Evolutionary conservation across 1,140 invertebrate genomes (phyloP), one percentile per base, ranked within the genome.

Genomic region (Yoshiicerus persimilis): DNA sequence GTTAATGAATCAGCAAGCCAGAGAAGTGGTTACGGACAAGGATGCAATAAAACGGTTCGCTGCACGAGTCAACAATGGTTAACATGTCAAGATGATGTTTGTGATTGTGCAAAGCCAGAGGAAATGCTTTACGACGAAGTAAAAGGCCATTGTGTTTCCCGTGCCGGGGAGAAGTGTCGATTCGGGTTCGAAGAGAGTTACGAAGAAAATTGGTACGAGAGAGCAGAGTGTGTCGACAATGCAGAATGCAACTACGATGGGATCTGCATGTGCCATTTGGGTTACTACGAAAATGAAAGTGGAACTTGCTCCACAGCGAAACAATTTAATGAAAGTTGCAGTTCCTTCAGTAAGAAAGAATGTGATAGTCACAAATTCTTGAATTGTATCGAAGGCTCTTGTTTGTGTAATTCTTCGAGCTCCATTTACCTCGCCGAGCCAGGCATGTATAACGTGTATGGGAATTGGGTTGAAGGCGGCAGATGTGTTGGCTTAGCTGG

Each of bases 101-200:
- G 87, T 27, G 34, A 30, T 77, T 88, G 87, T 70, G 39, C 62
- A 13, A 85, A 86, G 30, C 41, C 25, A 13, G 87, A 88, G 11
- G 87, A 88, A 86, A 88, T 88, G 87, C 23, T 86, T 10, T 88
- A 27, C 23, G 87, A 88, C 27, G 66, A 23, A 13, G 9, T 10
- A 2, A 75, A 20, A 30, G 56, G 27, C 38, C 64, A 85, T 16
- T 88, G 87, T 86, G 87, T 85, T 86, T 38, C 64, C 6, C 64
- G 66, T 23, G 27, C 84, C 0, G 87, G 87, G 16, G 87, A 85
- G 62, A 64, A 62, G 25, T 88, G 87, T 38, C 25, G 32, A 75
- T 88, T 64, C n/a, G 32, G 23, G 1, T 36, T 88, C 1, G 84
- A 41, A 25, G 87, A 62, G 64, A 56, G 20, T 64, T 23, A 86